Evolutionary conservation across 2,113 vertebrate genomes (phyloP), one percentile per base, ranked within the genome.

Genomic region (Platanista minor): DNA sequence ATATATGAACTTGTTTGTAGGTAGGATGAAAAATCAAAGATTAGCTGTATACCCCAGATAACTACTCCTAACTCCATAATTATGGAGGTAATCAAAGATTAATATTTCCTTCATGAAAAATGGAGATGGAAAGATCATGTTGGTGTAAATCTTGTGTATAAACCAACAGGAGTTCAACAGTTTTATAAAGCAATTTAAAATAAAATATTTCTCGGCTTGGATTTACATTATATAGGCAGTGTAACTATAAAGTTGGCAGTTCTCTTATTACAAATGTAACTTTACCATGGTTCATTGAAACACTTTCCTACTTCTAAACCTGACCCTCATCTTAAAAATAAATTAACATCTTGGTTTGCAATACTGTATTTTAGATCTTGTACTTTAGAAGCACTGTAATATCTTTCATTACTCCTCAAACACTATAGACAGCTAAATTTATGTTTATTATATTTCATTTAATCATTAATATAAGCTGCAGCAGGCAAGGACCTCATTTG

Each of bases 141-240:
- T 94, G 33, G 43, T 23, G 4, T 85, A 96, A 91, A 94, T 94
- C 52, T 78, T 77, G 36, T 72, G 27, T 87, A 49, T 86, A 95
- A 97, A 88, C 14, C 81, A 95, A 92, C 6, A 88, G 41, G 78
- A 87, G 43, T 77, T 95, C 87, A 92, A 89, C 31, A 96, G 33
- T 62, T 59, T 82, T 97, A 94, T 94, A 97, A 92, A 88, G 69
- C 18, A 92, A 90, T 87, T 92, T 82, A 82, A 95, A 96, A 90
- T 90, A 89, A 96, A 95, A 72, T 59, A 80, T 29, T 87, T 74
- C 33, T 85, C 39, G 87, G 43, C 23, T 81, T 85, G 92, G 88
- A 92, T 92, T 95, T 92, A 74, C 29, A 66, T 90, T 87, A 80
- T 39, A 87, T 61, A 94, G 13, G 41, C 57, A 86, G 41, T 7